These are phyloP conservation scores for Agrochola circellaris DNA, from an alignment of 2,888 invertebrate species.

Conservation along the genomic window DNA sequence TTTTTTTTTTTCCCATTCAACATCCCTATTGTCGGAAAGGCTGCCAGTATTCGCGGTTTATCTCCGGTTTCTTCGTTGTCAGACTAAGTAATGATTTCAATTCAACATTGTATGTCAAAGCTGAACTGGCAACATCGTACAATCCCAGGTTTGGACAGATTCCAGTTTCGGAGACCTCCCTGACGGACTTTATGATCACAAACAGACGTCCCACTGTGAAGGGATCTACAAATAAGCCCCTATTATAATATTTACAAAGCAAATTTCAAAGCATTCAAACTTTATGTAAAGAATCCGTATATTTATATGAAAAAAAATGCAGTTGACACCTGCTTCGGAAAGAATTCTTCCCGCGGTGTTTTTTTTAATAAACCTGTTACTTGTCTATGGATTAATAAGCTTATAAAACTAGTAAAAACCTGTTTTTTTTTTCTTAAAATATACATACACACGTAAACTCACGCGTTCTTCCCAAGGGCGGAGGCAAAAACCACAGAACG, in stretches of 20 bases:
- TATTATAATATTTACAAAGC: conserved; percentile 35
- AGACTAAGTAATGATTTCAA: not conserved
- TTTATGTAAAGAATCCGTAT: conserved; percentile 4
- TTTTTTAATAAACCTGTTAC: conserved; percentile 36
- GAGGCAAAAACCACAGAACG: no score
- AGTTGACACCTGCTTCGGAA: conserved; percentile 34
- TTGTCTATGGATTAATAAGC: conserved; percentile 17
- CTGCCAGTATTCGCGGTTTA: not conserved
- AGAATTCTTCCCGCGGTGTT: conserved; percentile 14
- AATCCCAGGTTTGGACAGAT: not conserved
- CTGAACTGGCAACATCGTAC: not conserved
- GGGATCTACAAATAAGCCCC: conserved; percentile 5
- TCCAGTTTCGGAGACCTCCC: conserved; percentile 1
- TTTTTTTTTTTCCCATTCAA: no score
- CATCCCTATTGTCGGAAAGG: not conserved
- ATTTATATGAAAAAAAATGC: conserved; percentile 24
- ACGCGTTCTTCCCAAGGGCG: no score
- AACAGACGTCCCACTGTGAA: not conserved
- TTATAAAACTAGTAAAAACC: not conserved
- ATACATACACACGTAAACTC: no score
- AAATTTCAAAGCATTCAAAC: conserved; percentile 29
- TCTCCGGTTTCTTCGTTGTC: not conserved
- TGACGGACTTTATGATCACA: not conserved
- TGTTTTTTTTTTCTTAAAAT: conserved; percentile 1
- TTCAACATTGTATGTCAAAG: not conserved